Evolutionary conservation across 2,888 invertebrate genomes (phyloP).

Genomic region (Perizoma affinitatum): DNA sequence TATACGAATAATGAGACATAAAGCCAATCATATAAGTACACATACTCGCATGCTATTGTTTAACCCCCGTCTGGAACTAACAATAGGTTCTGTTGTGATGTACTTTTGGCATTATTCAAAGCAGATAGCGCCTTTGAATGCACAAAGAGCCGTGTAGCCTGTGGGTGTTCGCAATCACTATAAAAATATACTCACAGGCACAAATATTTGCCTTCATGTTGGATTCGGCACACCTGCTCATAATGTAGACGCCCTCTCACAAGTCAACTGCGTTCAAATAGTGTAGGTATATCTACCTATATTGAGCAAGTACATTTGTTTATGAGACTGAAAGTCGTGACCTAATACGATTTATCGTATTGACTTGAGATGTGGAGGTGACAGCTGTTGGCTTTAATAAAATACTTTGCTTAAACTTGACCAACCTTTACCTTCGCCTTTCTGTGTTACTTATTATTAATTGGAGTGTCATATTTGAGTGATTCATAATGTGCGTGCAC

Average conservation of each 20-base stretch:
- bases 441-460: not conserved
- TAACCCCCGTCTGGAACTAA: slow-evolving; percentile 8
- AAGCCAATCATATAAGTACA: slow-evolving; percentile 4
- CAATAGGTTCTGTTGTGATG: slow-evolving; percentile 16
- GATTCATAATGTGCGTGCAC: too few relatives aligned
- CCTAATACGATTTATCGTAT: slow-evolving; percentile 8
- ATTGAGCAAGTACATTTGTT: not conserved
- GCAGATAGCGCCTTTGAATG: slow-evolving; percentile 20
- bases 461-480: not conserved
- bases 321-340: slow-evolving; percentile 8
- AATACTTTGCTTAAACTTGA: not conserved
- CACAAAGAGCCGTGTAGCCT: slow-evolving; percentile 13
- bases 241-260: slow-evolving; percentile 37
- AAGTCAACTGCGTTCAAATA: slow-evolving; percentile 24
- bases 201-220: slow-evolving; percentile 52
- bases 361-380: not conserved
- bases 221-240: slow-evolving; percentile 53
- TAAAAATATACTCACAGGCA: slow-evolving; percentile 10
- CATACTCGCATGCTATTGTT: slow-evolving; percentile 3
- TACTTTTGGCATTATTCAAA: slow-evolving; percentile 28
- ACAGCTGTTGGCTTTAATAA: not conserved
- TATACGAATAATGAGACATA: slow-evolving; percentile 1
- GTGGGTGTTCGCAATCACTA: slow-evolving; percentile 30
- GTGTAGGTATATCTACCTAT: not conserved
- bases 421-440: not conserved